A percentile compares a stretch with the other conserved stretches of the same genome.
These are phyloP conservation scores for Zelostemma sp. DNA, from an alignment of 1,140 invertebrate species.

Conservation along the genomic window DNA sequence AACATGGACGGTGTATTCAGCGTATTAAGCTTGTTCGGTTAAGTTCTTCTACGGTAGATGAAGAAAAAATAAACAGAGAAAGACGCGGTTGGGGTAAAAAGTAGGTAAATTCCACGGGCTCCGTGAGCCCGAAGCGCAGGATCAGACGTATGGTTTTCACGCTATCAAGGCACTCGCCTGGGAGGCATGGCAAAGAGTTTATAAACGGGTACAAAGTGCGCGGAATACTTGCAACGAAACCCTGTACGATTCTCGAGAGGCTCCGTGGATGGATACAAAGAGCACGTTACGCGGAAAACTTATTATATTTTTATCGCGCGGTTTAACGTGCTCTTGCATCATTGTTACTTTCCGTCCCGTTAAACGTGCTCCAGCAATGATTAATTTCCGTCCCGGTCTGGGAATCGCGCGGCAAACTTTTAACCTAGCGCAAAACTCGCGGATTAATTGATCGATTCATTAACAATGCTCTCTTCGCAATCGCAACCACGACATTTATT, in stretches of 20 bases:
- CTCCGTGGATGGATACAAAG: conserved; percentile 24
- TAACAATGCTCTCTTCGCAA: too few species aligned
- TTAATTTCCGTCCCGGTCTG: conserved; percentile 29
- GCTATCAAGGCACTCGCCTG: conserved; percentile 9
- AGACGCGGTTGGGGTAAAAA: background rate
- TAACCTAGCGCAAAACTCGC: background rate
- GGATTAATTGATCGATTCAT: conserved; percentile 29
- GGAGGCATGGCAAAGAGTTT: conserved; percentile 23
- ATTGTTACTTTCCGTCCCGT: conserved; percentile 38
- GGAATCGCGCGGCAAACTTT: conserved; percentile 30
- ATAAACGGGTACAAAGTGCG: conserved; percentile 23
- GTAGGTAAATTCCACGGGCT: conserved; percentile 9
- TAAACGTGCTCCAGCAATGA: conserved; percentile 31
- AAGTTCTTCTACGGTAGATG: background rate
- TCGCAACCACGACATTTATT: too few species aligned
- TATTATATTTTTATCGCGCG: conserved; percentile 42
- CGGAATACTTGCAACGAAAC: conserved; percentile 12
- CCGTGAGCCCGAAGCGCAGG: background rate
- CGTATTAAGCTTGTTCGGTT: background rate
- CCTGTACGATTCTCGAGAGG: conserved; percentile 16
- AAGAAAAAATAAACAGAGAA: background rate
- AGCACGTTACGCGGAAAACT: conserved; percentile 28
- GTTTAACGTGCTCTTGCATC: conserved; percentile 19
- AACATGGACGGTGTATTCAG: background rate
- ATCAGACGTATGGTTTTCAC: background rate